A percentile compares a stretch with the other conserved stretches of the same genome.
Conservation (phyloP, 2,113 vertebrate species). For the Athene noctua region DNA sequence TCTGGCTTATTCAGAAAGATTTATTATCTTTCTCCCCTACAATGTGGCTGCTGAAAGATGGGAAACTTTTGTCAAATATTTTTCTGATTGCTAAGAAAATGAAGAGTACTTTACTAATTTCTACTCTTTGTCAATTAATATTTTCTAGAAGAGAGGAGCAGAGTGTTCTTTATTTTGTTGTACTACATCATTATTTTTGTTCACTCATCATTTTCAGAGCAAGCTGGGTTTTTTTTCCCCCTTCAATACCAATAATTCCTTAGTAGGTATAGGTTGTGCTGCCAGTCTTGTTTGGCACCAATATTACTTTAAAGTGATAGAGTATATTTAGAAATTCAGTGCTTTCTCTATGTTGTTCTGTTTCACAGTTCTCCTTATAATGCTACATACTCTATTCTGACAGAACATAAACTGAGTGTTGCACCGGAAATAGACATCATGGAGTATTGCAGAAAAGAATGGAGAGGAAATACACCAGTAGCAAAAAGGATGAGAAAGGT, state of each 20-base stretch:
- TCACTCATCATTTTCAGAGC: neutral
- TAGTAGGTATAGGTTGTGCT: neutral
- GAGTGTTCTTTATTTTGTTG: neutral
- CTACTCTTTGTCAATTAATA: neutral
- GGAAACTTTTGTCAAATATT: neutral
- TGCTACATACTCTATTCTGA: neutral
- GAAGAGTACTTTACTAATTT: neutral
- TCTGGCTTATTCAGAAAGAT: neutral
- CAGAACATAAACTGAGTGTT: conserved; percentile 80
- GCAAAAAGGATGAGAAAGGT: conserved; percentile 91
- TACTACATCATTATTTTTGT: neutral
- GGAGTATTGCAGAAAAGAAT: conserved; percentile 89
- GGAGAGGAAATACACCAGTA: conserved; percentile 89
- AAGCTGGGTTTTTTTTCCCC: neutral
- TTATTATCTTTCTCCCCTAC: neutral
- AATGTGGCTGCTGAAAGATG: neutral
- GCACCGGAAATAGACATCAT: conserved; percentile 85
- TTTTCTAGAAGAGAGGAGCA: neutral
- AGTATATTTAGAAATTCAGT: neutral
- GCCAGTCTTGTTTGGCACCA: neutral
- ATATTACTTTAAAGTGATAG: neutral
- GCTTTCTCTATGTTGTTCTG: neutral
- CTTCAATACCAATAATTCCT: neutral
- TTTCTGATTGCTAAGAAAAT: neutral
- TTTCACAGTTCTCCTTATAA: neutral